These are phyloP conservation scores for Scolopax bukidnonensis DNA, from an alignment of 2,797 vertebrate species.

Conservation along the genomic window DNA sequence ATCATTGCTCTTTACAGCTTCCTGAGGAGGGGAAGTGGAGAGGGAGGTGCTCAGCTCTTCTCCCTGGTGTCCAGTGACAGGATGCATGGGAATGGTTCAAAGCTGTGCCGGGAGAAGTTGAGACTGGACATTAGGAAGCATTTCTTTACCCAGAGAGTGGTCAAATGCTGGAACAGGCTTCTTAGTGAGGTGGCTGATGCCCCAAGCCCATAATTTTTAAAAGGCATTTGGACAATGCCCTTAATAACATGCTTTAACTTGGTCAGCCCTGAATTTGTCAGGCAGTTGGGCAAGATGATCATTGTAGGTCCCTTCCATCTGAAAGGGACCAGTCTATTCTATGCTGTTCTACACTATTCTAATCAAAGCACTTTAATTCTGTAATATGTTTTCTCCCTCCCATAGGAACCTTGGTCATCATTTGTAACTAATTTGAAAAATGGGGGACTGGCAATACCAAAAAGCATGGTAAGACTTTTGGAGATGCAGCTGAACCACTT, in stretches of 20 bases:
- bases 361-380: neutral
- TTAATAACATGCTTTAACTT: neutral
- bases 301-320: neutral
- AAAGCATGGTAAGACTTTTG: conserved; percentile 75
- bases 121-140: neutral
- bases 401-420: conserved; percentile 87
- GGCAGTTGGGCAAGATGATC: neutral
- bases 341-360: neutral
- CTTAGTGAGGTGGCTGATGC: fast-evolving
- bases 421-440: conserved; percentile 79
- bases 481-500: neutral
- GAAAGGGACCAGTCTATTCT: neutral
- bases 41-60: neutral
- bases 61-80: neutral
- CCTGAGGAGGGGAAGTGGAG: neutral
- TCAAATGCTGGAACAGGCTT: neutral
- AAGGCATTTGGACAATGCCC: neutral
- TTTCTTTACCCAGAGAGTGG: neutral
- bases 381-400: neutral
- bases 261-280: neutral
- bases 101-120: neutral
- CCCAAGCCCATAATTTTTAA: neutral
- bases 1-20: neutral
- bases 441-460: conserved; percentile 4
- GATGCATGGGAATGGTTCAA: neutral